Evolutionary conservation across 2,888 invertebrate genomes (phyloP).

Genomic region (Ophion costatus): DNA sequence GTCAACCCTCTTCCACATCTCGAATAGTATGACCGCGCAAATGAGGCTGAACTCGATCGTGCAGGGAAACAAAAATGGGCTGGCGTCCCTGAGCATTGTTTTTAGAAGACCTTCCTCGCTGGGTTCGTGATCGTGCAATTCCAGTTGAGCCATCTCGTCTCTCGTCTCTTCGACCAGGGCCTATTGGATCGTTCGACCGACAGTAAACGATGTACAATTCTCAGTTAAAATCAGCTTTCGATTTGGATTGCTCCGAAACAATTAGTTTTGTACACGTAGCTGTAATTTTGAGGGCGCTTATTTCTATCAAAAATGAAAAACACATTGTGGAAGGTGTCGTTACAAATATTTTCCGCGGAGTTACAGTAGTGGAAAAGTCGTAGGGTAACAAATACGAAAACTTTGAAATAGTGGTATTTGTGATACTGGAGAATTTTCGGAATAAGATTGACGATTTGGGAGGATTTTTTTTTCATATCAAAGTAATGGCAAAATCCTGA

Average conservation of each 20-base stretch:
- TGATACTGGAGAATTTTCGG: too few species aligned
- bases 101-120: conserved; percentile 84
- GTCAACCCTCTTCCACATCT: conserved; percentile 95
- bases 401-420: too few species aligned
- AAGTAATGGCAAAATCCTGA: too few species aligned
- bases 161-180: conserved; percentile 93
- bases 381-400: too few species aligned
- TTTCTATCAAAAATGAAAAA: too few species aligned
- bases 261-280: too few species aligned
- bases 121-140: conserved; percentile 81
- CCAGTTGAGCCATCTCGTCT: conserved; percentile 92
- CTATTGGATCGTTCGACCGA: conserved; percentile 61
- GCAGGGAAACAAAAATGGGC: conserved; percentile 95
- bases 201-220: background rate
- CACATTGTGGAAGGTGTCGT: too few species aligned
- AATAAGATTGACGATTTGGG: too few species aligned
- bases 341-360: too few species aligned
- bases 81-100: conserved; percentile 86
- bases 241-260: background rate
- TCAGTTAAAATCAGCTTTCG: background rate
- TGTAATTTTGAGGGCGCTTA: too few species aligned
- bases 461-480: too few species aligned
- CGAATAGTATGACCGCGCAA: conserved; percentile 91
- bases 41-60: conserved; percentile 96
- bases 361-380: too few species aligned